Base-by-base conservation (phyloP, 2,888 invertebrate genomes). In the Abscondita cerata region DNA sequence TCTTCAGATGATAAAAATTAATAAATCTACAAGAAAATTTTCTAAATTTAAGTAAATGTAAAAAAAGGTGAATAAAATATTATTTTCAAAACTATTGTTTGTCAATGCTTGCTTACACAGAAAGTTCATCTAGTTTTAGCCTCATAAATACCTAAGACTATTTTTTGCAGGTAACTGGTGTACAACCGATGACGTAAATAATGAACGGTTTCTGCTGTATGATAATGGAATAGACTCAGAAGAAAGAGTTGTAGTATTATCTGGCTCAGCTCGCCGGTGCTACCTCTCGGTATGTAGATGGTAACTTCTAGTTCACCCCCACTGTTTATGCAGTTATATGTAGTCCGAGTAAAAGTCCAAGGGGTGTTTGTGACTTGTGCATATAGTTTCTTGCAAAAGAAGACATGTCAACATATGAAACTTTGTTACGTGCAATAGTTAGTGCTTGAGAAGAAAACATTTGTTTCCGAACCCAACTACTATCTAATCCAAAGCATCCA, bases 231-330 rank as follows among this genome's bases (percentile, higher is more conserved):
- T 48, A n/a, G 25, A 48, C 20, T 48, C 47, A 13, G 25, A 20
- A 48, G 31, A 48, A 48, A 48, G 47, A 48, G 25, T 48, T n/a
- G 25, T 46, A 46, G 19, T 48, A 25, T 48, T 48, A 25, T 20
- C 47, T 25, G 19, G 12, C 19, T 25, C 47, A 48, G 11, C 47
- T 48, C 19, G 31, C 47, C 19, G 13, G 25, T 31, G 47, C 47
- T 48, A 13, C 47, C 19, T 12, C 25, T 20, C 25, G 47, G 47
- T 48, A n/a, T 19, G 12, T 25, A n/a, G 47, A 48, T 20, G 47
- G 47, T n/a, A 20, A 48, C 20, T 13, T 25, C 20, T 48, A 2
- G 4, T 36, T 36, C 5, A 11, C 11, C 36, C 36, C 36, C 36
- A 36, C 36, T 36, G 36, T 36, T 36, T 36, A 20, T 46, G 15